Base-by-base conservation (phyloP, 2,888 invertebrate species). In the Luffia ferchaultella region DNA sequence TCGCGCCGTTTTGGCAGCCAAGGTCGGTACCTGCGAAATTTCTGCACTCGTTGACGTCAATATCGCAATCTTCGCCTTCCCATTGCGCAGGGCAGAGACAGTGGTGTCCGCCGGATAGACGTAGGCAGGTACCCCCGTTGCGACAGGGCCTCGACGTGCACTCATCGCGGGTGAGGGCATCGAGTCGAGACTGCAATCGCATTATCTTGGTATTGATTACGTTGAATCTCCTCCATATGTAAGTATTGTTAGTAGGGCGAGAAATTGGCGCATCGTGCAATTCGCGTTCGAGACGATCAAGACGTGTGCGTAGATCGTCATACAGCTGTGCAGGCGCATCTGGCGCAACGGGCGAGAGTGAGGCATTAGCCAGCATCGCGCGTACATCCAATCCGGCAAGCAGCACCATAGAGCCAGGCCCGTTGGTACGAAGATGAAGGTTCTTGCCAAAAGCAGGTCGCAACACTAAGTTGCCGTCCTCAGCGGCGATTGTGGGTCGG, bases 1-100 rank as follows among this genome's bases (percentile, higher is more conserved):
- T 90, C 0, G 92, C 96, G 15, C 93, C 93, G 76, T 97, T 95
- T 76, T 97, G 96, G 69, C 97, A 97, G 1, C 96, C 96, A 44
- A 94, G 82, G 65, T 93, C 95, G 0, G 96, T 96, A 20, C 94
- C 95, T 5, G 86, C 85, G 62, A 90, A 93, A 60, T 87, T 85
- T 0, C 85, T 80, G 69, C 97, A 97, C 76, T 97, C 97, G 65
- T 97, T 92, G 0, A 97, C 92, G 69, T 97, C 97, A 1, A 73
- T 68, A 48, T 89, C 87, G 69, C 97, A 97, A 55, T 76, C 65
- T 44, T 60, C 61, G 46, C 82, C 82, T 66, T 95, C 93, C 90
- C 94, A 96, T 57, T 88, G 88, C 0, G 80, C 59, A 0, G 89
- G 87, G 64, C 96, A 96, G 50, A 88, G 77, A 63, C 96, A 96